phyloP scores from a whole-genome alignment of 37 sponge, comb jelly and placozoan species.

The Diacarnus erythraeanus region DNA sequence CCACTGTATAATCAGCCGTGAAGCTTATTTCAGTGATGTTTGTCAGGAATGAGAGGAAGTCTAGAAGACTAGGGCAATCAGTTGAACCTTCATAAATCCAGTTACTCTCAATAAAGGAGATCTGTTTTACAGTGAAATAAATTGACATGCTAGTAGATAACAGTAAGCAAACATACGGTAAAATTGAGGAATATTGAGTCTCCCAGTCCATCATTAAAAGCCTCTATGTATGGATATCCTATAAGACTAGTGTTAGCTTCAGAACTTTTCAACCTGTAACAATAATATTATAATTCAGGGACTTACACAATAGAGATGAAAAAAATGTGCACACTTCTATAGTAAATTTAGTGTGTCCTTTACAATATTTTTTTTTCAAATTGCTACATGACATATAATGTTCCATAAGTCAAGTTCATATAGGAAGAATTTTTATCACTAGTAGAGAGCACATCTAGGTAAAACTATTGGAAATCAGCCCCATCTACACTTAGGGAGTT shows the following conservation, averaged over 20 bases:
- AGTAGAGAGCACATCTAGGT: too few species aligned
- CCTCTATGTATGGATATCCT: conserved; percentile 10
- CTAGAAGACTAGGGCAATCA: conserved; percentile 16
- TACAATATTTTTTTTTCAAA: too few species aligned
- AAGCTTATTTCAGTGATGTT: conserved; percentile 58
- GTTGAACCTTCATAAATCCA: conserved; percentile 45
- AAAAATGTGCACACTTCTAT: too few species aligned
- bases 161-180: neutral
- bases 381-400: too few species aligned
- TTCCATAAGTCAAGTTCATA: too few species aligned
- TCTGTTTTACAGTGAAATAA: conserved; percentile 4
- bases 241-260: neutral
- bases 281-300: too few species aligned
- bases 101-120: conserved; percentile 47
- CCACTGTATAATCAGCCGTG: conserved; percentile 35
- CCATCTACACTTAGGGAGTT: too few species aligned
- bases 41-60: conserved; percentile 51
- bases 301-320: too few species aligned
- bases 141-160: neutral
- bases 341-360: too few species aligned
- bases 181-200: conserved; percentile 1
- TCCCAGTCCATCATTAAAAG: neutral
- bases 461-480: too few species aligned
- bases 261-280: conserved; percentile 19
- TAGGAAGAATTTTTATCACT: too few species aligned